Evolutionary conservation across 2,888 invertebrate species (phyloP).

Genomic region (Pyrrhosoma nymphula): DNA sequence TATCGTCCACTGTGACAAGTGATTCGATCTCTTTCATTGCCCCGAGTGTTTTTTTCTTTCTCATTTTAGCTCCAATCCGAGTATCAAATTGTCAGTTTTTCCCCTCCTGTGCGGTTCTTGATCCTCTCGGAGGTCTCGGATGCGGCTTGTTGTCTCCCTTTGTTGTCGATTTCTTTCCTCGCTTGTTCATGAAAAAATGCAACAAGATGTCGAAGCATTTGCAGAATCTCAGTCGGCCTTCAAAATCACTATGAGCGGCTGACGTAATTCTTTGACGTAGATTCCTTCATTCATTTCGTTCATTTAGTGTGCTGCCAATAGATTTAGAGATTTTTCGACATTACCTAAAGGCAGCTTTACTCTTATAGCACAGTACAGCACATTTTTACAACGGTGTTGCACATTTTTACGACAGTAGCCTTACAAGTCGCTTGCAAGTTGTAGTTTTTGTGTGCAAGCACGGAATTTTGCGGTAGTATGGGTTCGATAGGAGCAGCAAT

Average conservation of each 20-base stretch:
- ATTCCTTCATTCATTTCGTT: too few relatives aligned
- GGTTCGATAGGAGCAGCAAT: too few relatives aligned
- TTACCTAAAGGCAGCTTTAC: too few relatives aligned
- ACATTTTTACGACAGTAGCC: too few relatives aligned
- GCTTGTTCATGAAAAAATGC: neutral
- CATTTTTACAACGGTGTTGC: too few relatives aligned
- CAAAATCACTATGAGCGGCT: neutral
- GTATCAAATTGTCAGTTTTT: neutral
- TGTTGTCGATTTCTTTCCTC: neutral
- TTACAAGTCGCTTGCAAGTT: too few relatives aligned
- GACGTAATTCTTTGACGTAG: neutral
- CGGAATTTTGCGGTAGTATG: too few relatives aligned
- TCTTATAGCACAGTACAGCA: too few relatives aligned
- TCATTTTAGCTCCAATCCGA: neutral
- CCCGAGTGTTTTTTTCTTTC: neutral
- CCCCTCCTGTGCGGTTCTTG: neutral
- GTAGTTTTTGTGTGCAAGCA: too few relatives aligned
- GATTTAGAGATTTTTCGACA: too few relatives aligned
- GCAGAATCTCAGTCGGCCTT: neutral
- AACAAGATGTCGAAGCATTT: neutral
- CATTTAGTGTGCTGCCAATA: too few relatives aligned
- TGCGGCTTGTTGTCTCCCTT: neutral
- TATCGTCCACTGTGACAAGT: constrained; percentile 15
- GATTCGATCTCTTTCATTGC: constrained; percentile 6
- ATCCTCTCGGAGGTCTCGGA: neutral